Base-by-base conservation (phyloP, 2,888 invertebrate species). In the Tetanocera ferruginea region DNA sequence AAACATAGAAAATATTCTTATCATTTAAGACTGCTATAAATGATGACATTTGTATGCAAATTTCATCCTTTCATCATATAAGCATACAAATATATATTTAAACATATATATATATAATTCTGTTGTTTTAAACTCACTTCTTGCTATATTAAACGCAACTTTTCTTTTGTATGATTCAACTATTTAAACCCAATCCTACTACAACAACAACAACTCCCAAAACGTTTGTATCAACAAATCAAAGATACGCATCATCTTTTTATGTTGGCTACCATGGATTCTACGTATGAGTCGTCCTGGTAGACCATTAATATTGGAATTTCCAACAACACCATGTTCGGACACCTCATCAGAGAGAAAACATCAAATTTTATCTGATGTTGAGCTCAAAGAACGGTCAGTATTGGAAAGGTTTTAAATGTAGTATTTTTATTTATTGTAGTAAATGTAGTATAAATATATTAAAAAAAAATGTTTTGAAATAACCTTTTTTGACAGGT, bases 251-350 rank as follows among this genome's bases (percentile, higher is more conserved):
- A 93, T 95, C 87, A 94, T 98, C 89, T 97, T 99, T 91, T 93
- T 99, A 87, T 96, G 96, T 91, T 99, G 98, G 98, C 92, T 99
- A 91, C 99, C 99, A 85, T 98, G 97, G 94, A 91, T 98, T 86
- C 93, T 99, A 89, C 94, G 98, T 87, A 99, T 99, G 98, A 94
- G 95, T 86, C 92, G 93, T 87, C 93, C 94, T 83, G 93, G 93
- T 85, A 91, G 93, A 86, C 90, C 91, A 66, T 85, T 90, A 80
- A 90, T 91, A 81, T 89, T 90, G 86, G 90, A 90, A 82, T 90
- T 90, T 84, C 89, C 90, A 83, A 87, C 90, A 84, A 90, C 89
- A 82, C 92, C 92, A 82, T 90, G 92, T 82, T 91, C 92, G 87
- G 91, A 90, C 88, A 88, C 92, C 79, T 92, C 93, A 80, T 92